phyloP scores from a whole-genome alignment of 2,888 invertebrate genomes.

The Xestia c-nigrum region DNA sequence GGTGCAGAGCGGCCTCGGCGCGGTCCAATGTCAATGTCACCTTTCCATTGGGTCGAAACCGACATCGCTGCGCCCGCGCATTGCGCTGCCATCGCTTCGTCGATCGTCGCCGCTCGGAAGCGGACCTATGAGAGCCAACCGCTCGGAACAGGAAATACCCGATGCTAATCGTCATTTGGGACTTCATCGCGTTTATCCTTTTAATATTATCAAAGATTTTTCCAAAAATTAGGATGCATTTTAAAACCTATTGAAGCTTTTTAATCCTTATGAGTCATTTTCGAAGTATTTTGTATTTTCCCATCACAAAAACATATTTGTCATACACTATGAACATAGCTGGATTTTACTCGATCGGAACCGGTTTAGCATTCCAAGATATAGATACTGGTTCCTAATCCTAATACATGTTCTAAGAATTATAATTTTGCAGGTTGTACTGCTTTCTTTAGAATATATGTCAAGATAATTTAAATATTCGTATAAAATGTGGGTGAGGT shows the following conservation, averaged over 20 bases:
- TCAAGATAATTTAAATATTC: slow-evolving; percentile 71
- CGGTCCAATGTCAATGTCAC: slow-evolving; percentile 87
- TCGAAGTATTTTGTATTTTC: slow-evolving; percentile 14
- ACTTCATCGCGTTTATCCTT: slow-evolving; percentile 13
- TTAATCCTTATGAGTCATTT: background rate
- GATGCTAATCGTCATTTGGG: slow-evolving; percentile 36
- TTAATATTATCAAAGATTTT: background rate
- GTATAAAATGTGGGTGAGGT: slow-evolving; percentile 83
- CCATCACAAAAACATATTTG: slow-evolving; percentile 6
- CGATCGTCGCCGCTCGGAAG: slow-evolving; percentile 16
- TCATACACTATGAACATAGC: slow-evolving; percentile 24
- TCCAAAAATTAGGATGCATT: background rate
- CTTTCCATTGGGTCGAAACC: slow-evolving; percentile 75
- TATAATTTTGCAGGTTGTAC: slow-evolving; percentile 42
- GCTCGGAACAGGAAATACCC: slow-evolving; percentile 46
- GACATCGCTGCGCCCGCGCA: slow-evolving; percentile 45
- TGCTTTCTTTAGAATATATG: slow-evolving; percentile 64
- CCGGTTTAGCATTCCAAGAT: slow-evolving; percentile 54
- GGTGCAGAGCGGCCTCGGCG: slow-evolving; percentile 69
- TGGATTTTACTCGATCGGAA: slow-evolving; percentile 34
- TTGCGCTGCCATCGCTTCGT: slow-evolving; percentile 9
- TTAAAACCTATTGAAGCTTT: background rate
- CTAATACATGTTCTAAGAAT: slow-evolving; percentile 52
- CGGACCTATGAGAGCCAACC: slow-evolving; percentile 20
- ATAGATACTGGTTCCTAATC: slow-evolving; percentile 42